Percentiles rank a stretch among this genome's conserved stretches.
Evolutionary conservation across 2,113 vertebrate species (phyloP).

Genomic region (Theristicus caerulescens): DNA sequence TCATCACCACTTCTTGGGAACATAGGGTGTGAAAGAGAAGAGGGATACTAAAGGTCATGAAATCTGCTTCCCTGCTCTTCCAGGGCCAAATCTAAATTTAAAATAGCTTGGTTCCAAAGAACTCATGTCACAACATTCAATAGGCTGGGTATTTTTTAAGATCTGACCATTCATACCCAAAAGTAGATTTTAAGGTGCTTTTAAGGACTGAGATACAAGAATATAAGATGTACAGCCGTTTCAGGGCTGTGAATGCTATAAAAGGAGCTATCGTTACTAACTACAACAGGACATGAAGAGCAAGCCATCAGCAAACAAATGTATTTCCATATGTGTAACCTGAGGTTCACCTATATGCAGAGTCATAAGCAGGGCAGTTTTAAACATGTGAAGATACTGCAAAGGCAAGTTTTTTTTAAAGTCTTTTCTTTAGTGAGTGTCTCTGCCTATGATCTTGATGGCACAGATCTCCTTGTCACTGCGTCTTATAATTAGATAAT

Average conservation of each 20-base stretch:
- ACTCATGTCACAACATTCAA: not conserved
- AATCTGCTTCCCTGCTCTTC: not conserved
- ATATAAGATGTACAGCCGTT: not conserved
- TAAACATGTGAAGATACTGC: not conserved
- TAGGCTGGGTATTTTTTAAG: not conserved
- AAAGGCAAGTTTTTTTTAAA: not conserved
- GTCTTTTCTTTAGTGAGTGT: not conserved
- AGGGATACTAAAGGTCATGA: not conserved
- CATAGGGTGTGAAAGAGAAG: not conserved
- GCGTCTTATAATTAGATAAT: not conserved
- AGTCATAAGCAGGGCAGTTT: not conserved
- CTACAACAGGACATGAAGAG: not conserved
- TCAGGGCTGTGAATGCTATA: not conserved
- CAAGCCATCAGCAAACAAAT: not conserved
- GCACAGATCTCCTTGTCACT: not conserved
- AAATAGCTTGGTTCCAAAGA: not conserved
- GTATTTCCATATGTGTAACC: not conserved
- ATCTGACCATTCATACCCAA: not conserved
- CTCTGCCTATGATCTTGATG: fast-evolving
- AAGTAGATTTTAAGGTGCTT: not conserved
- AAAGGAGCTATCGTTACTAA: not conserved
- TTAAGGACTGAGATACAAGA: not conserved
- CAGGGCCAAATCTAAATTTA: not conserved
- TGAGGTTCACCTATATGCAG: not conserved
- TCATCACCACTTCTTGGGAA: not conserved